Conservation (phyloP, 1,140 invertebrate genomes). For the Lepidostoma basale region DNA sequence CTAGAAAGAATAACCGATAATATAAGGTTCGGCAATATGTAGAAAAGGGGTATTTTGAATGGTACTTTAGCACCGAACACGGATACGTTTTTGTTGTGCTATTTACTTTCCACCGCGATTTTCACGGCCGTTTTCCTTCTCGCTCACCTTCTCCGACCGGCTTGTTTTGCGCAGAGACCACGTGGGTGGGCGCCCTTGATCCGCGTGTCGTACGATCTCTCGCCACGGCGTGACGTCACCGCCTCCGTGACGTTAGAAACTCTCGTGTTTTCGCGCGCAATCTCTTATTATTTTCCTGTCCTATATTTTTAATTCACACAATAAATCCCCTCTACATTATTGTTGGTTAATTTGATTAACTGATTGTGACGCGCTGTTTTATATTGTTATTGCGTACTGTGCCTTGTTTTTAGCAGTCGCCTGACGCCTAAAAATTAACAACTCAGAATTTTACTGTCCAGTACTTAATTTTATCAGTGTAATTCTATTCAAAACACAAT, state of each 20-base stretch:
- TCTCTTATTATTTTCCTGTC: constrained; percentile 17
- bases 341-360: neutral
- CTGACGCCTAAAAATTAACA: too few relatives aligned
- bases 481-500: too few relatives aligned
- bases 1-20: too few relatives aligned
- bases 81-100: neutral
- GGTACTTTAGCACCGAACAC: too few relatives aligned
- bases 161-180: constrained; percentile 22
- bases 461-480: too few relatives aligned
- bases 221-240: constrained; percentile 20
- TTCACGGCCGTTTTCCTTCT: neutral
- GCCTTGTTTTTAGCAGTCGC: too few relatives aligned
- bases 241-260: constrained; percentile 1
- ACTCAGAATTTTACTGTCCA: too few relatives aligned
- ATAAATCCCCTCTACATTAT: too few relatives aligned
- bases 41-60: too few relatives aligned
- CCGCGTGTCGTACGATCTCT: constrained; percentile 17
- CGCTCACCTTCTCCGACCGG: neutral
- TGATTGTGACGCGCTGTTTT: constrained; percentile 3
- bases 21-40: too few relatives aligned
- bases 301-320: neutral
- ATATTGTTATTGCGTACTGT: too few relatives aligned
- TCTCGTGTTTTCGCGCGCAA: constrained; percentile 5
- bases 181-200: constrained; percentile 16
- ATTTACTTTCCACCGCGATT: neutral